Evolutionary conservation across 2,888 invertebrate genomes (phyloP).

Genomic region (Cylindroiulus punctatus): DNA sequence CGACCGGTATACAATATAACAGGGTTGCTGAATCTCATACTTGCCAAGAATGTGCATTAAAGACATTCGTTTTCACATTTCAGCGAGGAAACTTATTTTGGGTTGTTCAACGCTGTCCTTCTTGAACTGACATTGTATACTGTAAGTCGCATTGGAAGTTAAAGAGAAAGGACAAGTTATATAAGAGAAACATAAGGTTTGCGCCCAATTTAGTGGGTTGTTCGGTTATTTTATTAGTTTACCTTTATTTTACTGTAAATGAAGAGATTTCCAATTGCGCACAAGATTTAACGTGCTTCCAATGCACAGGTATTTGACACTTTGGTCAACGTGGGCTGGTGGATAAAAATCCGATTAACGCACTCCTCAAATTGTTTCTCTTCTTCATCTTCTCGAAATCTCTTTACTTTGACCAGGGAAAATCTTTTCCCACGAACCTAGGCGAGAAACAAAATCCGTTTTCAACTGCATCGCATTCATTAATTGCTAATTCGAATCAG

Average conservation of each 20-base stretch:
- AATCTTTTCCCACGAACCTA: not conserved
- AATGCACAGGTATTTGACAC: constrained; percentile 1
- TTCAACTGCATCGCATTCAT: not conserved
- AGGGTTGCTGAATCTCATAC: no score
- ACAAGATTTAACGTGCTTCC: not conserved
- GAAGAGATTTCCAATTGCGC: not conserved
- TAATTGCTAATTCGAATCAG: not conserved
- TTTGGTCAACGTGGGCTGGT: constrained; percentile 40
- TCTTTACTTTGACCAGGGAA: not conserved
- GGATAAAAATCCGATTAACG: constrained; percentile 20
- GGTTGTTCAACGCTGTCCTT: not conserved
- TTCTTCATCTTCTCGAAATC: not conserved
- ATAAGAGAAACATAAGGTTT: not conserved
- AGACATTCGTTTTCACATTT: no score
- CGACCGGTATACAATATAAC: no score
- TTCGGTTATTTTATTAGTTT: constrained; percentile 6
- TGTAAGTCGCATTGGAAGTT: not conserved
- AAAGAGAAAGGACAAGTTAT: not conserved
- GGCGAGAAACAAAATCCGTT: not conserved
- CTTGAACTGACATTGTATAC: not conserved
- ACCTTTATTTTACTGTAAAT: not conserved
- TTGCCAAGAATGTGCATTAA: no score
- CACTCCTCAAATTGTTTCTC: not conserved
- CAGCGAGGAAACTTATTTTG: no score
- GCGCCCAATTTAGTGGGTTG: not conserved